phyloP scores from a whole-genome alignment of 2,888 invertebrate species.

The Cataglyphis altisquamis region DNA sequence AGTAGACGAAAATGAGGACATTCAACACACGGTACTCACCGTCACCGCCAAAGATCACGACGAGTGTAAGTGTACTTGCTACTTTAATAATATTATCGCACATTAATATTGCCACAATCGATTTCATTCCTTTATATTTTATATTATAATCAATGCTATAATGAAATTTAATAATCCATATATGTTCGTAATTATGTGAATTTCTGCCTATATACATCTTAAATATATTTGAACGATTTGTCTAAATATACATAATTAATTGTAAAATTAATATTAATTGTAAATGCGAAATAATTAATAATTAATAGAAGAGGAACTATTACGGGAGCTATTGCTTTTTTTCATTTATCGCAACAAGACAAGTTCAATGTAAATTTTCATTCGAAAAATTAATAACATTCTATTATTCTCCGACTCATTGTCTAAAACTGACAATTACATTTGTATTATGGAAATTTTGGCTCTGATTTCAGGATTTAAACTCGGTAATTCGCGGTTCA shows the following conservation, averaged over 20 bases:
- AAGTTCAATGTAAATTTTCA: not conserved
- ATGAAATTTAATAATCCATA: not conserved
- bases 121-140: not conserved
- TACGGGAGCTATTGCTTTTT: not conserved
- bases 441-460: not conserved
- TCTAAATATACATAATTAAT: not conserved
- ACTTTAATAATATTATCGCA: not conserved
- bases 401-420: not conserved
- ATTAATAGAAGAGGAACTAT: not conserved
- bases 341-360: not conserved
- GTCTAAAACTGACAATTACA: constrained; percentile 9
- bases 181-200: not conserved
- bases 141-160: not conserved
- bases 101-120: too few relatives aligned
- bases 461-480: not conserved
- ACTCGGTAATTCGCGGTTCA: not conserved
- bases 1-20: constrained; percentile 99
- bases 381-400: constrained; percentile 8
- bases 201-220: not conserved
- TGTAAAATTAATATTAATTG: not conserved
- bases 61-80: constrained; percentile 95
- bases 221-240: not conserved
- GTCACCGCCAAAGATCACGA: constrained; percentile 99
- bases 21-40: constrained; percentile 98
- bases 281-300: constrained; percentile 18